Percentiles rank a stretch among this genome's conserved stretches.
Evolutionary conservation across 1,140 invertebrate species (phyloP).

Genomic region (Oedothorax gibbosus): DNA sequence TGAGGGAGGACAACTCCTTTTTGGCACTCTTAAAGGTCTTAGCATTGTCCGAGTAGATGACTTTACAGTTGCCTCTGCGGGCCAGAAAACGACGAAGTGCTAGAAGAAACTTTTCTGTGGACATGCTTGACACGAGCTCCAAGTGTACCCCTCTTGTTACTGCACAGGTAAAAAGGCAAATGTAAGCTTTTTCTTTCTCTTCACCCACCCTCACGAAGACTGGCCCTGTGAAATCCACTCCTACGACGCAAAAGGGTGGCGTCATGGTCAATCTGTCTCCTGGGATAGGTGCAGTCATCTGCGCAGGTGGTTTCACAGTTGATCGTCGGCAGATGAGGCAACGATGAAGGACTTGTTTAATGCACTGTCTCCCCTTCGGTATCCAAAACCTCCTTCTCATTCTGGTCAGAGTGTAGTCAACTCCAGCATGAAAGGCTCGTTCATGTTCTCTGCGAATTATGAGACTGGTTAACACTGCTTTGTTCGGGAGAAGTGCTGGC

Average conservation of each 20-base stretch:
- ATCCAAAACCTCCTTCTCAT: too few species aligned
- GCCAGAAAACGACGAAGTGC: background rate
- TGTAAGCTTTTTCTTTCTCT: background rate
- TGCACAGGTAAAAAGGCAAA: background rate
- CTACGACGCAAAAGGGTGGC: background rate
- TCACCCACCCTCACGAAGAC: background rate
- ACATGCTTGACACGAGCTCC: background rate
- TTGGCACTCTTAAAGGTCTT: background rate
- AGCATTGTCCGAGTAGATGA: background rate
- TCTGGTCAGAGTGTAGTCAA: background rate
- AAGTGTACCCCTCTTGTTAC: background rate
- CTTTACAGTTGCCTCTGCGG: background rate
- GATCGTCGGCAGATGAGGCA: too few species aligned
- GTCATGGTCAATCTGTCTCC: too few species aligned
- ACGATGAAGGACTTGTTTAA: too few species aligned
- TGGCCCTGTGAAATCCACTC: background rate
- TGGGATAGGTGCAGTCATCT: too few species aligned
- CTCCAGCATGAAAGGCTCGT: background rate
- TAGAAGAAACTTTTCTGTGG: background rate
- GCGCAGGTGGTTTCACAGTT: too few species aligned
- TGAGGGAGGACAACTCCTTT: too few species aligned
- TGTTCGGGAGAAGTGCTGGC: background rate
- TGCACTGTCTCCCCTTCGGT: too few species aligned
- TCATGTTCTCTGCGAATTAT: conserved; percentile 3
- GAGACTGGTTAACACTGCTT: background rate